A percentile compares a stretch with the other conserved stretches of the same genome.
Conservation (phyloP, 2,888 invertebrate species). For the Mamestra brassicae region DNA sequence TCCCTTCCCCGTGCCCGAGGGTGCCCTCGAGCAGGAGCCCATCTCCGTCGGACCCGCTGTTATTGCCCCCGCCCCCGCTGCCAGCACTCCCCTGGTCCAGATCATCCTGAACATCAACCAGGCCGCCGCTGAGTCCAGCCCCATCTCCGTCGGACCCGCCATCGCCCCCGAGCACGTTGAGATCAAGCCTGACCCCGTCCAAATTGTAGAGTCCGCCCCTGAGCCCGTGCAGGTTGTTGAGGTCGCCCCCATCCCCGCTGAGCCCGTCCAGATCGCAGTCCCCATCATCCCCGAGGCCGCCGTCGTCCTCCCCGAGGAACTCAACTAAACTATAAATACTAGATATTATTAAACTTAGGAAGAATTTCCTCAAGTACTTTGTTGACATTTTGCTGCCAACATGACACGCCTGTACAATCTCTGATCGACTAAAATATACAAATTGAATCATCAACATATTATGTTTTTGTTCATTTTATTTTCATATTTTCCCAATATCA, state of each 20-base stretch:
- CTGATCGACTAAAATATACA: too few relatives aligned
- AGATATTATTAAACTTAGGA: too few relatives aligned
- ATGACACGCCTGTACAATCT: too few relatives aligned
- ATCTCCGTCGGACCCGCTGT: conserved; percentile 59
- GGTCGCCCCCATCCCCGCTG: conserved; percentile 57
- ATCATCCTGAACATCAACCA: conserved; percentile 51
- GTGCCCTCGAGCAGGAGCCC: conserved; percentile 18
- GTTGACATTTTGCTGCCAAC: too few relatives aligned
- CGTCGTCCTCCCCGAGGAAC: conserved; percentile 72
- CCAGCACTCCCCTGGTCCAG: conserved; percentile 65
- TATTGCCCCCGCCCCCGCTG: conserved; percentile 48
- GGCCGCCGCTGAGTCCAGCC: conserved; percentile 40
- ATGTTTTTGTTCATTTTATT: too few relatives aligned
- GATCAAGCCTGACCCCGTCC: conserved; percentile 38
- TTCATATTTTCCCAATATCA: too few relatives aligned
- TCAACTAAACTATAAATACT: conserved; percentile 65
- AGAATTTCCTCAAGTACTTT: too few relatives aligned
- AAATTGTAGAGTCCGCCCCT: conserved; percentile 11
- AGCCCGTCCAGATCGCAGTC: conserved; percentile 67
- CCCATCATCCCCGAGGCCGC: conserved; percentile 72
- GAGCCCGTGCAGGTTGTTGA: conserved; percentile 43
- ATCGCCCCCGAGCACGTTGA: conserved; percentile 36
- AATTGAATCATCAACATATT: too few relatives aligned
- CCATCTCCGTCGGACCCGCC: conserved; percentile 44
- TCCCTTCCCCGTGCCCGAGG: conserved; percentile 55